These are phyloP conservation scores for Epinephelus cyanopodus DNA, from an alignment of 2,113 vertebrate species.

Conservation along the genomic window DNA sequence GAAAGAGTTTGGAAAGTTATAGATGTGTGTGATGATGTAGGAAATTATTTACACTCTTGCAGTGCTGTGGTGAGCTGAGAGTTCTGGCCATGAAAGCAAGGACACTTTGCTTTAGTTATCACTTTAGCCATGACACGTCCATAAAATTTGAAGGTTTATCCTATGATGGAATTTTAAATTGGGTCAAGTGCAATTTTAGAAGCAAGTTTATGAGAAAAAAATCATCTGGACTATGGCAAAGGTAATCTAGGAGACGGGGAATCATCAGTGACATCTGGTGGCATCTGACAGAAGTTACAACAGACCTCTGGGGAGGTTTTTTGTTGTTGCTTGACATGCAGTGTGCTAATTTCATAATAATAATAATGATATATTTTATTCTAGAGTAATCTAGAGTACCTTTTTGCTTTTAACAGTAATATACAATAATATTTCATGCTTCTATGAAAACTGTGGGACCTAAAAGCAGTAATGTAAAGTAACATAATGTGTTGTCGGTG, in stretches of 20 bases:
- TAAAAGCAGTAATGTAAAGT: no score
- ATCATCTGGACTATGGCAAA: neutral
- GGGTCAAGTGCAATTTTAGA: neutral
- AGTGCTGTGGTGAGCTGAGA: neutral
- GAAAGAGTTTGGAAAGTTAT: constrained; percentile 19
- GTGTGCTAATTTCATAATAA: neutral
- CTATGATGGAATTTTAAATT: neutral
- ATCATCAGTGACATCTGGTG: constrained; percentile 74
- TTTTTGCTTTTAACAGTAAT: neutral
- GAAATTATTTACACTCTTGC: neutral
- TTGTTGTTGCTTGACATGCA: neutral
- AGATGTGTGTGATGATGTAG: neutral
- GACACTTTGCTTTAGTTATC: neutral
- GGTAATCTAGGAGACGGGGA: neutral
- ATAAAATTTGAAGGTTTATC: neutral
- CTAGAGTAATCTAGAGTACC: neutral
- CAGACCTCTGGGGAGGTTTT: no score
- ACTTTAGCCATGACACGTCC: neutral
- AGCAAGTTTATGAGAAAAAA: constrained; percentile 1
- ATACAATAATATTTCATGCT: neutral
- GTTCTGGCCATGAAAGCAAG: neutral
- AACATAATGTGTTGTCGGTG: neutral
- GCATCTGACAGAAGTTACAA: constrained; percentile 18
- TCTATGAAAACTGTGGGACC: neutral
- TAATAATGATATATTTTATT: neutral